Percentiles rank a stretch among this genome's conserved stretches.
Evolutionary conservation across 2,888 invertebrate species (phyloP).

Genomic region (Eristalis pertinax): DNA sequence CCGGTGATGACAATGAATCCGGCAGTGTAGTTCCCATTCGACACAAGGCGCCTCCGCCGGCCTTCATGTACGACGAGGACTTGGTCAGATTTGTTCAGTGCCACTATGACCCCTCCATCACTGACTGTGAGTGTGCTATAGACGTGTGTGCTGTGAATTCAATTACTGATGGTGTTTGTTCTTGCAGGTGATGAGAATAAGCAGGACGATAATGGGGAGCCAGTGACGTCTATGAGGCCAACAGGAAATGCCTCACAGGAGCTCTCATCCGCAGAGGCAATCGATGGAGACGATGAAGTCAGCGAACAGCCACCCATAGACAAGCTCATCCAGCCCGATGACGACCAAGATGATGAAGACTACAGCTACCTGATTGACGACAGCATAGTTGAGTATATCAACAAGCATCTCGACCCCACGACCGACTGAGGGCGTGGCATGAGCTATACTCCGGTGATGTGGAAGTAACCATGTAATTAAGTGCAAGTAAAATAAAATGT

Average conservation of each 20-base stretch:
- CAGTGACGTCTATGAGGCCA: background rate
- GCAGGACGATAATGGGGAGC: background rate
- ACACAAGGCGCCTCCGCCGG: constrained; percentile 56
- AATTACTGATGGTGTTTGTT: background rate
- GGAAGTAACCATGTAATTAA: background rate
- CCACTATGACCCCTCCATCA: constrained; percentile 74
- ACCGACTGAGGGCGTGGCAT: background rate
- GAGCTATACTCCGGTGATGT: background rate
- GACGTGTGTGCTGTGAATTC: background rate
- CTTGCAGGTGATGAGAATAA: background rate
- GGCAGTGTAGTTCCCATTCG: constrained; percentile 72
- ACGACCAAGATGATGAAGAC: background rate
- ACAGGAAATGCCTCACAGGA: background rate
- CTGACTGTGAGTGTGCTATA: constrained; percentile 73
- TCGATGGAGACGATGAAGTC: background rate
- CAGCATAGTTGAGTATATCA: background rate
- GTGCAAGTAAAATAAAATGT: background rate
- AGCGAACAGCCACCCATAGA: background rate
- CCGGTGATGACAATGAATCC: constrained; percentile 20
- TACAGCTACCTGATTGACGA: background rate
- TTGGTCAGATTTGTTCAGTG: constrained; percentile 75
- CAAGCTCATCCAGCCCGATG: background rate
- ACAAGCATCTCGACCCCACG: background rate
- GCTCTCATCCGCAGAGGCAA: background rate
- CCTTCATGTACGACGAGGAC: constrained; percentile 72